phyloP scores from a whole-genome alignment of 2,797 vertebrate genomes.

The Cuniculus paca region DNA sequence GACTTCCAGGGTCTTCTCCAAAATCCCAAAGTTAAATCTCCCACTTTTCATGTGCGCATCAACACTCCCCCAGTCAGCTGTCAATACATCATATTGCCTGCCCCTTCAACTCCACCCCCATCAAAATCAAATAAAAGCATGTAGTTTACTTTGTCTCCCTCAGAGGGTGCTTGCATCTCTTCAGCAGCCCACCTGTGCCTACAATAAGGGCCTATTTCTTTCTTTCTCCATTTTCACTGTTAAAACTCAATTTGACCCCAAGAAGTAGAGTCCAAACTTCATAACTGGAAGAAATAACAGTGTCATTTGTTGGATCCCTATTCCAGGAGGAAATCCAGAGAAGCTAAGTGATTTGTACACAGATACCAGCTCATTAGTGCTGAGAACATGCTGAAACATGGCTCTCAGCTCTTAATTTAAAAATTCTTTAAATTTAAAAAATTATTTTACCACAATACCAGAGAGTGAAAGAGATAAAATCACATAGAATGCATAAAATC shows the following conservation, averaged over 20 bases:
- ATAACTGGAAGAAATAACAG: not conserved
- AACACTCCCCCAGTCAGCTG: too few species aligned
- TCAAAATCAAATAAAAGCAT: too few species aligned
- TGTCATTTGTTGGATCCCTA: not conserved
- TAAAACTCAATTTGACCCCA: conserved; percentile 1
- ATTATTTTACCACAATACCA: not conserved
- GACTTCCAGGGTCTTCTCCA: too few species aligned
- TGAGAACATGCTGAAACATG: not conserved
- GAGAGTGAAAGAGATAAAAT: conserved; percentile 11
- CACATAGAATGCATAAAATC: not conserved
- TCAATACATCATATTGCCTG: too few species aligned
- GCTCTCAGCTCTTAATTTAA: conserved; percentile 50
- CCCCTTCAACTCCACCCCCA: too few species aligned
- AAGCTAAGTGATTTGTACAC: not conserved
- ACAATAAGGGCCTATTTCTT: too few species aligned
- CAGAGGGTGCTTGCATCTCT: too few species aligned
- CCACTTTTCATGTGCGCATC: too few species aligned
- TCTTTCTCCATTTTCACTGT: conserved; percentile 19
- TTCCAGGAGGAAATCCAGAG: conserved; percentile 23
- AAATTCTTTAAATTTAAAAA: not conserved
- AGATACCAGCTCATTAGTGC: not conserved
- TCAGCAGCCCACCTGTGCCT: too few species aligned
- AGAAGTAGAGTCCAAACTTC: conserved; percentile 28
- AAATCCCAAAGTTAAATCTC: too few species aligned
- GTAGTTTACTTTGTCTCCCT: too few species aligned